phyloP scores from a whole-genome alignment of 2,888 invertebrate genomes.

The Athripsodes cinereus region DNA sequence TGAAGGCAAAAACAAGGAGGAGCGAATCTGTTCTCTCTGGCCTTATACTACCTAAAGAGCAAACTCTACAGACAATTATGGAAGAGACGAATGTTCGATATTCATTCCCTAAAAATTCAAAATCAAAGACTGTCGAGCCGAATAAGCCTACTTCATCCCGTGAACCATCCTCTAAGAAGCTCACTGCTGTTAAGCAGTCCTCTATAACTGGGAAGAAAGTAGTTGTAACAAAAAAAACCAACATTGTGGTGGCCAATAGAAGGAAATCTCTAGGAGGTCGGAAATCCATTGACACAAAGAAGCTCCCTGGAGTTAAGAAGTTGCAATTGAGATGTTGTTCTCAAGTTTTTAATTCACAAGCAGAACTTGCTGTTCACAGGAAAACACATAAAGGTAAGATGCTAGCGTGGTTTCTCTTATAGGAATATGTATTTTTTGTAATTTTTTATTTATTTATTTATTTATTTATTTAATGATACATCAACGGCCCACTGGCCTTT shows the following conservation, averaged over 20 bases:
- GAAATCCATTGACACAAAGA: conserved; percentile 18
- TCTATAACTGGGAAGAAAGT: conserved; percentile 1
- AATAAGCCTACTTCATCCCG: background rate
- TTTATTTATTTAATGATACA: too few species aligned
- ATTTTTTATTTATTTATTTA: too few species aligned
- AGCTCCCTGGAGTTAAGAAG: conserved; percentile 15
- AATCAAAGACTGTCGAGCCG: conserved; percentile 4
- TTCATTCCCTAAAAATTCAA: conserved; percentile 22
- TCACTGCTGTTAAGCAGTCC: background rate
- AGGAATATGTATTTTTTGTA: background rate
- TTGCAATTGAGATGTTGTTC: conserved; percentile 16
- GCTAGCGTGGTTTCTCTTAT: background rate
- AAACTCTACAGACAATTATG: conserved; percentile 19
- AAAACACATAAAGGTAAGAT: conserved; percentile 23
- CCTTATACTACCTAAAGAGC: conserved; percentile 11
- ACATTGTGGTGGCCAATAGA: conserved; percentile 10
- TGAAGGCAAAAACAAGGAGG: conserved; percentile 5
- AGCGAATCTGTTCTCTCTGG: conserved; percentile 18
- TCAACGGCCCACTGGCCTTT: too few species aligned
- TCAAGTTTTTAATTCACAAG: conserved; percentile 17
- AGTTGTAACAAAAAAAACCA: conserved; percentile 5
- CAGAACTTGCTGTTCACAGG: conserved; percentile 13
- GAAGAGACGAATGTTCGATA: conserved; percentile 22
- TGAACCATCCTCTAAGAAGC: conserved; percentile 4
- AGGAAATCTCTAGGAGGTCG: conserved; percentile 22